A percentile compares a stretch with the other conserved stretches of the same genome.
Evolutionary conservation across 2,888 invertebrate genomes (phyloP).

Genomic region (Parnassius glacialis): DNA sequence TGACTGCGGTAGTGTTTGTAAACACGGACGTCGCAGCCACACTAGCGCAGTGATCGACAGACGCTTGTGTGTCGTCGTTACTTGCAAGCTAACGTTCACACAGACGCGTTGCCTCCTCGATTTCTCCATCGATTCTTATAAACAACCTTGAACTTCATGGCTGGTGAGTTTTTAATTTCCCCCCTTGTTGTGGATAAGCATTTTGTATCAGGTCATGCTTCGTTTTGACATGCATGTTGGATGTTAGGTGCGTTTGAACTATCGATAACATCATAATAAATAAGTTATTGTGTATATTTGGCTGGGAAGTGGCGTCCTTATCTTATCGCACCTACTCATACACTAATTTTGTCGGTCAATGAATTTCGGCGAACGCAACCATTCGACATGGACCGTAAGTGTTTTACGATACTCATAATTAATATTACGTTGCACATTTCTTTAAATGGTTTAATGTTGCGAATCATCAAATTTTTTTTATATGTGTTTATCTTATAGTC

Average conservation of each 20-base stretch:
- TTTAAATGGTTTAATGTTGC: neutral
- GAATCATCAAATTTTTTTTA: too few species aligned
- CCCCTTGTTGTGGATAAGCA: neutral
- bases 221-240: neutral
- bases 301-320: slow-evolving; percentile 44
- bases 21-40: slow-evolving; percentile 50
- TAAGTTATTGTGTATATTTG: slow-evolving; percentile 35
- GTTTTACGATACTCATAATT: slow-evolving; percentile 31
- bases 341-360: slow-evolving; percentile 46
- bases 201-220: slow-evolving; percentile 2
- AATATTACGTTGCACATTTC: slow-evolving; percentile 17
- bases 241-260: slow-evolving; percentile 6
- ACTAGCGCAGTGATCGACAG: slow-evolving; percentile 34
- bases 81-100: slow-evolving; percentile 63
- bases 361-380: slow-evolving; percentile 42
- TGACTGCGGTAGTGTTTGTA: slow-evolving; percentile 62
- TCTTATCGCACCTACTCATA: slow-evolving; percentile 55
- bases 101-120: slow-evolving; percentile 57
- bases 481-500: too few species aligned
- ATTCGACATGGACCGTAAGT: slow-evolving; percentile 58
- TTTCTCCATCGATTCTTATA: slow-evolving; percentile 71
- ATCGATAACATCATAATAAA: slow-evolving; percentile 36
- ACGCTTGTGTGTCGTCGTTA: slow-evolving; percentile 40
- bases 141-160: slow-evolving; percentile 71
- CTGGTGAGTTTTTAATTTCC: slow-evolving; percentile 58